Evolutionary conservation across 2,888 invertebrate genomes (phyloP).

Genomic region (Aphodius sticticus): DNA sequence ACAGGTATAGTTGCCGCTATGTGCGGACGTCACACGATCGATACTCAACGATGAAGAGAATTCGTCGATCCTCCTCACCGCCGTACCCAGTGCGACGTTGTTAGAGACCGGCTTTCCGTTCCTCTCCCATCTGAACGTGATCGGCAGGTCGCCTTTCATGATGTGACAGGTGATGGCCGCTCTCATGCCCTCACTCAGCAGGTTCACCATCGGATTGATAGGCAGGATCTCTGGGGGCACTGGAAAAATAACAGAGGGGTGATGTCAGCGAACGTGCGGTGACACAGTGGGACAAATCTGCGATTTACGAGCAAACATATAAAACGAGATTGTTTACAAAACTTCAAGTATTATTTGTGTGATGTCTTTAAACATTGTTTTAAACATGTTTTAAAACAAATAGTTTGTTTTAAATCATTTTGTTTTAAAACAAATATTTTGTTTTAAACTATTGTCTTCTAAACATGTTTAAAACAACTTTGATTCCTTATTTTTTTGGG

Average conservation of each 20-base stretch:
- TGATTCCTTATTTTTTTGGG: no score
- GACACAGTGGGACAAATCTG: background rate
- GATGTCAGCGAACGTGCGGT: background rate
- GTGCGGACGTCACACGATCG: conserved; percentile 83
- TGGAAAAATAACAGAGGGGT: conserved; percentile 55
- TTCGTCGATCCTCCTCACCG: conserved; percentile 75
- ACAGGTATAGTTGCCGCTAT: conserved; percentile 93
- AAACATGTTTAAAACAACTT: no score
- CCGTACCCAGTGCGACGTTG: conserved; percentile 61
- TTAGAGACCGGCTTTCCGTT: conserved; percentile 77
- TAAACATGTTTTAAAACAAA: no score
- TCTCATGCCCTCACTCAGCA: conserved; percentile 84
- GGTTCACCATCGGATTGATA: conserved; percentile 81
- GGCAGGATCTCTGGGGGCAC: conserved; percentile 87
- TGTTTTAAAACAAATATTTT: no score
- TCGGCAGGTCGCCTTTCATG: conserved; percentile 90
- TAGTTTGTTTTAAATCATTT: no score
- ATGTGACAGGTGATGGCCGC: conserved; percentile 92
- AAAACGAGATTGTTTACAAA: background rate
- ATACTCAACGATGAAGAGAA: conserved; percentile 87
- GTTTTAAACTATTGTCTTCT: no score
- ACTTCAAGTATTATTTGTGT: no score
- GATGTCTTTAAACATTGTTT: no score
- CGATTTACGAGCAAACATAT: conserved; percentile 12
- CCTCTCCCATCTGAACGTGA: conserved; percentile 91